phyloP scores from a whole-genome alignment of 2,113 vertebrate species.

The Oreotrochilus melanogaster region DNA sequence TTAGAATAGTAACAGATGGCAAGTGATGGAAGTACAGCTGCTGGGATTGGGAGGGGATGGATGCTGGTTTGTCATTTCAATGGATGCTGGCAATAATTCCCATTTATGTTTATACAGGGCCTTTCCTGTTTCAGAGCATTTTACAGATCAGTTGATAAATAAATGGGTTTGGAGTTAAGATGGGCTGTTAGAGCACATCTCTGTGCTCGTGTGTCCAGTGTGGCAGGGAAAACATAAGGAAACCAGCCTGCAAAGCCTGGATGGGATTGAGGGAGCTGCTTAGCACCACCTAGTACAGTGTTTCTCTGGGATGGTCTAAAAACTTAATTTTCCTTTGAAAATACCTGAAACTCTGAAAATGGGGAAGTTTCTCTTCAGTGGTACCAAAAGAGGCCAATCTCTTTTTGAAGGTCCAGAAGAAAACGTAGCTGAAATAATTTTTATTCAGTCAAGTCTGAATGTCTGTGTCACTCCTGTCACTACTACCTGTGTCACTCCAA shows the following conservation, averaged over 20 bases:
- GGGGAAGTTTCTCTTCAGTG: not conserved
- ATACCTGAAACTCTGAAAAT: not conserved
- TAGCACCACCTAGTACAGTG: not conserved
- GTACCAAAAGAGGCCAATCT: not conserved
- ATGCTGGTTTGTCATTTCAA: conserved; percentile 14
- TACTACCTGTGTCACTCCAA: not conserved
- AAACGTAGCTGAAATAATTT: not conserved
- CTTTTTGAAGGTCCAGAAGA: not conserved
- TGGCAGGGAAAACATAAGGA: not conserved
- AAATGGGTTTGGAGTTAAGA: not conserved
- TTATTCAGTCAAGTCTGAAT: not conserved
- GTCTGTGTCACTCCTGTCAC: too few species aligned
- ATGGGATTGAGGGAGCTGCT: not conserved
- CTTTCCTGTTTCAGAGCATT: conserved; percentile 8
- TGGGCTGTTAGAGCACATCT: not conserved
- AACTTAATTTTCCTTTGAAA: not conserved
- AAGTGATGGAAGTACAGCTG: not conserved
- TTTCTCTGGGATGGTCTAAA: not conserved
- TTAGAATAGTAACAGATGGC: conserved; percentile 35
- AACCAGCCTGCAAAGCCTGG: not conserved
- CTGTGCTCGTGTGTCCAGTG: not conserved
- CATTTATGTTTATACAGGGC: not conserved
- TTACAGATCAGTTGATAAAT: conserved; percentile 7
- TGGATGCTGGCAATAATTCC: not conserved
- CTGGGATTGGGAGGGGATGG: not conserved